Conservation (phyloP, 2,888 invertebrate species). For the Mylabris sibirica region DNA sequence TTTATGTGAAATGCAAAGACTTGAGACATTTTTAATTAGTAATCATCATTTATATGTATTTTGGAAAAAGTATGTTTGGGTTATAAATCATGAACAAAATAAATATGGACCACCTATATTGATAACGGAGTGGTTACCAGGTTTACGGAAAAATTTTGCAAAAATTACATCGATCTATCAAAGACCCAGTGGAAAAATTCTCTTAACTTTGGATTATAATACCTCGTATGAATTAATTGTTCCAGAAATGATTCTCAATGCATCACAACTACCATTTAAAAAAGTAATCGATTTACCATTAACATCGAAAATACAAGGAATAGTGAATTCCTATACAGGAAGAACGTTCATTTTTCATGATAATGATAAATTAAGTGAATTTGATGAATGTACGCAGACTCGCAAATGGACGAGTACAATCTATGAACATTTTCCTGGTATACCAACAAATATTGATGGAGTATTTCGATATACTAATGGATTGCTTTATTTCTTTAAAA, state of each 20-base stretch:
- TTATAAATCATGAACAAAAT: background rate
- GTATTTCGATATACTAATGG: background rate
- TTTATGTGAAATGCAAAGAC: background rate
- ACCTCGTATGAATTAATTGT: background rate
- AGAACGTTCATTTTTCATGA: background rate
- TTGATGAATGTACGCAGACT: background rate
- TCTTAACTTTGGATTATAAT: background rate
- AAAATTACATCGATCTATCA: too few relatives aligned
- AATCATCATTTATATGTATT: slow-evolving; percentile 4
- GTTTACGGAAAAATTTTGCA: too few relatives aligned
- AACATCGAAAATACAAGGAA: background rate
- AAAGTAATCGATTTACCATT: background rate
- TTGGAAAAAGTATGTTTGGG: background rate
- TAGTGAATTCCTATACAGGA: background rate
- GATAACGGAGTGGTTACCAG: background rate
- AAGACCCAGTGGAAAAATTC: too few relatives aligned
- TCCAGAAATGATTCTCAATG: background rate
- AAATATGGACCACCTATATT: background rate
- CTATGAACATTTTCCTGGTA: too few relatives aligned
- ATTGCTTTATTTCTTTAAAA: background rate
- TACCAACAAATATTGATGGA: background rate
- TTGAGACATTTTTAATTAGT: background rate
- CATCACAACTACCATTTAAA: background rate
- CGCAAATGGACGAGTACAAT: background rate
- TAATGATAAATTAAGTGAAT: background rate